Evolutionary conservation across 64 coral and sea anemone genomes (phyloP), one percentile per base, ranked within the genome.

Genomic region (Montipora efflorescens): DNA sequence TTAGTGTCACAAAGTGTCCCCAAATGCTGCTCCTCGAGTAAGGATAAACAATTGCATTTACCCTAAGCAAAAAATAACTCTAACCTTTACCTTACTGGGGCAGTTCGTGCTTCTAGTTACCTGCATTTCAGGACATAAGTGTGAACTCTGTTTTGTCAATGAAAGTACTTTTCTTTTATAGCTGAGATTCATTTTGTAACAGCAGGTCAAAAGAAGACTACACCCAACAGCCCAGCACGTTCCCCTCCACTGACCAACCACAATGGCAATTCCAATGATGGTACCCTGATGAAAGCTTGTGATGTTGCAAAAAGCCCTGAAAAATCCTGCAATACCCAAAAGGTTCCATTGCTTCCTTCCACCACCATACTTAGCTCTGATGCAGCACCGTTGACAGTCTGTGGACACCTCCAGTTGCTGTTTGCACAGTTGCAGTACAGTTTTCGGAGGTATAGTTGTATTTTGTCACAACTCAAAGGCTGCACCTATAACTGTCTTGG

Each of bases 391-490:
- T 92, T 88, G 0, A 95, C 93, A 21, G 91, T 96, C 8, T 96
- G 95, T 92, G 95, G 91, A 43, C 98, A 99, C 45, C 95, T 99
- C 18, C 98, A 99, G 48, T 45, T 99, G 59, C 47, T 99, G 67
- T 96, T 99, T 92, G 98, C 98, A 75, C 95, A 99, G 79, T 74
- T 96, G 25, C 95, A 99, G 36, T 96, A 96, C 57, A 99, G 91
- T 79, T 83, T 91, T 51, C 94, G 95, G 80, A 96, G 92, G 98
- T 99, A 88, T 10, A 18, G 62, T 69, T 4, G 50, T 70, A 49
- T 45, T 88, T 50, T 48, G 4, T 15, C 61, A 0, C 15, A 64
- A 64, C 13, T 64, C 36, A 36, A 36, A 36, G 36, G 36, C 36
- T 36, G 36, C 36, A 36, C 36, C 0, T 36, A 36, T 36, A 36